Evolutionary conservation across 1,140 invertebrate species (phyloP), one percentile per base, ranked within the genome.

Genomic region (Teleogryllus occipitalis): DNA sequence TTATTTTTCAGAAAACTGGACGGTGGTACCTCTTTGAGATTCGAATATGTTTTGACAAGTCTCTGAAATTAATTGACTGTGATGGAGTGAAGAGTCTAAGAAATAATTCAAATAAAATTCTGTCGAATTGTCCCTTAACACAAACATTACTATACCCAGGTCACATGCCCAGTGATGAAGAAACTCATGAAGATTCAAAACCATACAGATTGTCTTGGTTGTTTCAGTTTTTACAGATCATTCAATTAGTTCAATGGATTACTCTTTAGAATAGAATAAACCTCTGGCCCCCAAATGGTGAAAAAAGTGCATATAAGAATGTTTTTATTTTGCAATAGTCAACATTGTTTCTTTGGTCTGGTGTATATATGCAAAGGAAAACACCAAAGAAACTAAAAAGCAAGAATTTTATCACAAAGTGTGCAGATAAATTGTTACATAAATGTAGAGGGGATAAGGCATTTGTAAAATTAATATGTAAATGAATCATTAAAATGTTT

Each of bases 31-130:
- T 93, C 27, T 88, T 88, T 54, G 91, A 93, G 82, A 90, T 93
- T 65, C 86, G 91, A 8, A 88, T 93, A 73, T 93, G 92, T 84
- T 91, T 93, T 77, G 85, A 90, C 82, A 93, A 92, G 81, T 83
- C 84, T 8, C 83, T 93, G 15, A 83, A 89, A 74, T 83, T 92
- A 12, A 86, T 87, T 15, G 87, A 92, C 80, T 92, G 91, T 82
- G 88, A 90, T 82, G 88, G 88, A 18, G 85, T 88, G 39, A 81
- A 65, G 46, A 82, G 46, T 22, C 18, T 46, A n/a, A 8, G 72
- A 76, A 75, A 81, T 78, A 82, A 81, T 74, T 83, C 27, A 82
- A 83, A 82, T 80, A 82, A 0, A 81, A 85, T 89, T 75, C 86
- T 82, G 78, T 91, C 88, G 7, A 92, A 92, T 82, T 93, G 92